These are phyloP conservation scores for Oryzias melastigma DNA, from an alignment of 2,113 vertebrate genomes.

Conservation along the genomic window DNA sequence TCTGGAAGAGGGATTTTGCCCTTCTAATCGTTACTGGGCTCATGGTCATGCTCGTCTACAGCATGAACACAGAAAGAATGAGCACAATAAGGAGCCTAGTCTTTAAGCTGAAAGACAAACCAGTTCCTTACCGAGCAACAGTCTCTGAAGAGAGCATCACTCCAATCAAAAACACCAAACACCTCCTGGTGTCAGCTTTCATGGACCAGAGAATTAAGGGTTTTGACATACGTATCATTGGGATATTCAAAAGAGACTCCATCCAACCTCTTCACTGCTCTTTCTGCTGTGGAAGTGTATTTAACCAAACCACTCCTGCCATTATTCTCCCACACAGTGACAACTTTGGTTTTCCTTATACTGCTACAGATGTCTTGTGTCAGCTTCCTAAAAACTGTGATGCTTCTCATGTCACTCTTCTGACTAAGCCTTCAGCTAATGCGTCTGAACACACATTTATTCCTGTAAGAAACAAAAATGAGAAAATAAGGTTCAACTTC, in stretches of 20 bases:
- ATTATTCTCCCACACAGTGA: conserved; percentile 50
- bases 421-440: not conserved
- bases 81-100: too few species aligned
- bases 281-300: conserved; percentile 63
- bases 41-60: too few species aligned
- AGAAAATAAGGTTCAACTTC: too few species aligned
- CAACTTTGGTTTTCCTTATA: conserved; percentile 76
- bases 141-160: conserved; percentile 11
- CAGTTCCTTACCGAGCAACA: too few species aligned
- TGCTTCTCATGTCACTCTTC: conserved; percentile 29
- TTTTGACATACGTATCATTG: conserved; percentile 62
- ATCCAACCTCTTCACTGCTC: conserved; percentile 61
- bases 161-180: too few species aligned
- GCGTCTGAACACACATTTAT: conserved; percentile 7
- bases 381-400: conserved; percentile 2
- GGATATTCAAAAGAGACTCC: conserved; percentile 56
- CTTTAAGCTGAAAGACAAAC: too few species aligned
- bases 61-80: too few species aligned
- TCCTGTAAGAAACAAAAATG: conserved; percentile 55
- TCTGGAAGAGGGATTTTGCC: too few species aligned
- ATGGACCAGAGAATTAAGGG: conserved; percentile 67
- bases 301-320: not conserved
- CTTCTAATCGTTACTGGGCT: too few species aligned
- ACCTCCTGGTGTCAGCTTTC: too few species aligned
- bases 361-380: conserved; percentile 53